Evolutionary conservation across 2,797 vertebrate species (phyloP).

Genomic region (Crenuchus spilurus): DNA sequence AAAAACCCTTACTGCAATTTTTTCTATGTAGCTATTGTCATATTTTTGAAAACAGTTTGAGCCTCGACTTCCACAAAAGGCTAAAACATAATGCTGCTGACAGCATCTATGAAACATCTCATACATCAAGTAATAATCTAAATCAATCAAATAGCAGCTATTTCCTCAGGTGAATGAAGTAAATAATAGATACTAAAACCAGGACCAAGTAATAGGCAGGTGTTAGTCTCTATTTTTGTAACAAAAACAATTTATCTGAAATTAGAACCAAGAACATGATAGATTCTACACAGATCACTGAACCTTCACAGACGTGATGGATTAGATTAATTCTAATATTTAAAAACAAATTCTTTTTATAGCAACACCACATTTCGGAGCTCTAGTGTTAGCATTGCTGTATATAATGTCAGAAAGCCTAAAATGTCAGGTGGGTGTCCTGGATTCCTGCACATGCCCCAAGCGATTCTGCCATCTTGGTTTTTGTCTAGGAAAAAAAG

Average conservation of each 20-base stretch:
- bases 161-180: neutral
- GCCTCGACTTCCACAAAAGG: slow-evolving; percentile 40
- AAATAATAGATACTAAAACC: neutral
- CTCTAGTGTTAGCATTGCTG: slow-evolving; percentile 27
- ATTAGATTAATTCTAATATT: neutral
- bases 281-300: neutral
- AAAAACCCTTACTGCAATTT: slow-evolving; percentile 55
- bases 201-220: neutral
- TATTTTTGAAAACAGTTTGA: slow-evolving; percentile 61
- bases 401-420: neutral
- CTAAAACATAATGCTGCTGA: slow-evolving; percentile 50
- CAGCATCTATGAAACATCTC: neutral
- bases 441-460: slow-evolving; percentile 26
- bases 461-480: neutral
- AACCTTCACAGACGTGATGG: neutral
- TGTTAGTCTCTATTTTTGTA: no score
- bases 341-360: neutral
- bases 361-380: neutral
- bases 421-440: slow-evolving; percentile 22
- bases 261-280: neutral
- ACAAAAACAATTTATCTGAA: neutral
- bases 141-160: neutral
- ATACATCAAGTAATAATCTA: neutral
- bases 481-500: slow-evolving; percentile 40
- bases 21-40: slow-evolving; percentile 57